phyloP scores from a whole-genome alignment of 2,888 invertebrate genomes.

The Artemia sinica region DNA sequence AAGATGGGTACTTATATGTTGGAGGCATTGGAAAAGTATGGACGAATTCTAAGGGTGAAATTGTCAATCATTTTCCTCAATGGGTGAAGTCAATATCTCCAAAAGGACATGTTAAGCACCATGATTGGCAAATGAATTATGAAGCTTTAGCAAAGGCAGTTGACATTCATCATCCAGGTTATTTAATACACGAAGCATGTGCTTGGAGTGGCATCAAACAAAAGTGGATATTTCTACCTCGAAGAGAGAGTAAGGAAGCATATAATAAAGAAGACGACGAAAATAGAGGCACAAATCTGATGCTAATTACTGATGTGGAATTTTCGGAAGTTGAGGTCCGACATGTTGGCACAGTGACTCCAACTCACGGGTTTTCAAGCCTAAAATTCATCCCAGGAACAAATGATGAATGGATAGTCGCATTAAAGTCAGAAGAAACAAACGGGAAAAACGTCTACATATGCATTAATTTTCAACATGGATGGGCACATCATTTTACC shows the following conservation, averaged over 20 bases:
- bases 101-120: constrained; percentile 53
- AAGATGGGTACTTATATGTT: constrained; percentile 64
- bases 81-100: constrained; percentile 70
- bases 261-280: constrained; percentile 88
- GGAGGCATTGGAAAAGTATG: constrained; percentile 96
- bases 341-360: constrained; percentile 41
- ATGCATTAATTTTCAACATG: constrained; percentile 62
- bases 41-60: constrained; percentile 69
- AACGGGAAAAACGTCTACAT: constrained; percentile 71
- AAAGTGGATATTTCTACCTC: constrained; percentile 82
- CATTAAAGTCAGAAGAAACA: constrained; percentile 81
- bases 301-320: constrained; percentile 62
- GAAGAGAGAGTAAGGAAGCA: constrained; percentile 60
- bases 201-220: constrained; percentile 70
- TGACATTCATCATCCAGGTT: constrained; percentile 75
- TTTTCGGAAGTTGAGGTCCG: constrained; percentile 43
- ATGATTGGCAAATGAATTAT: constrained; percentile 40
- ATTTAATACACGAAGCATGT: constrained; percentile 90
- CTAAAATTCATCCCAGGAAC: constrained; percentile 92
- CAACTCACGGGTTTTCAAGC: constrained; percentile 76
- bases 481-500: constrained; percentile 57
- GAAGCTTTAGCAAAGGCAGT: constrained; percentile 50
- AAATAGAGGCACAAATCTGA: constrained; percentile 60
- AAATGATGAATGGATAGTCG: constrained; percentile 68
- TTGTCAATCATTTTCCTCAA: constrained; percentile 73